Base-by-base conservation (phyloP, 2,888 invertebrate genomes). In the Epinotia bilunana region DNA sequence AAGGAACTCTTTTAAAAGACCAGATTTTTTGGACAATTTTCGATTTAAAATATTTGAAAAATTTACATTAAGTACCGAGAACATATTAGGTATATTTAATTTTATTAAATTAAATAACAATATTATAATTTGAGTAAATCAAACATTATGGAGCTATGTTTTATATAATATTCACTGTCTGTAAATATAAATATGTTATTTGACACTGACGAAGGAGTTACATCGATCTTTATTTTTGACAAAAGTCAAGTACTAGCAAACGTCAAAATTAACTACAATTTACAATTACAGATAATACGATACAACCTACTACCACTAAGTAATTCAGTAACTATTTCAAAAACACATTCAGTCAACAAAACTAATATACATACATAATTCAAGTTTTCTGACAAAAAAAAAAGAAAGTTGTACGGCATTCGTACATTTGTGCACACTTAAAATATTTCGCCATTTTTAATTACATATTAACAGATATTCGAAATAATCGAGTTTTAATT, bases 361-460 rank as follows among this genome's bases (percentile, higher is more conserved):
- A 7, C n/a, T 18, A 13, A 71, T 23, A 43, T 28, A 63, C 33
- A 57, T 13, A 57, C n/a, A 55, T 20, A 63, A 55, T 71, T 18
- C 39, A 28, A 20, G 5, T 5, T 55, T n/a, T 33, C 12, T n/a
- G 57, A 18, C n/a, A 63, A 64, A 72, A 63, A 39, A 57, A 43
- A 18, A 62, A 61, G 12, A 12, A 9, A 23, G 53, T 69, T 58
- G 23, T 74, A 63, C 46, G 46, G 2, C 60, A 74, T 63, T 33
- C 18, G 28, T 33, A 18, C 28, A 18, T 69, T 74, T 74, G 69
- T 74, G 73, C 73, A 57, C 46, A 63, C 63, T 74, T 49, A 65
- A 53, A 73, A 57, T 74, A 69, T 28, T 58, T 68, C 46, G 18
- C 73, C 63, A 74, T 69, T 57, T 46, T 39, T 39, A 28, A 58